These are phyloP conservation scores for Erethizon dorsatum DNA, from an alignment of 2,797 vertebrate species.

Conservation along the genomic window DNA sequence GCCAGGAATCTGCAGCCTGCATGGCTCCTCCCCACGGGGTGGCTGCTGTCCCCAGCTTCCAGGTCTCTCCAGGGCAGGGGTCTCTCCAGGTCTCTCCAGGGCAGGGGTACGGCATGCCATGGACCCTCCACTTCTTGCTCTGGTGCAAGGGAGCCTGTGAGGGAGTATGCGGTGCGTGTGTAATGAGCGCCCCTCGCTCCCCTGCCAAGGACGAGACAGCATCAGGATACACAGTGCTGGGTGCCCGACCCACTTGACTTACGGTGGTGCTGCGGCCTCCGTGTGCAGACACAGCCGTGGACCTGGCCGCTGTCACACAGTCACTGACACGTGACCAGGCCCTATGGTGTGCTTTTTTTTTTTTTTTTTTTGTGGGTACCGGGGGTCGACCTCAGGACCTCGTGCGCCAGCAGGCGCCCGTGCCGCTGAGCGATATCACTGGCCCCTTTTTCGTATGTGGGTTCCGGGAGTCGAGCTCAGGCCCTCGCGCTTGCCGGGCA, in stretches of 20 bases:
- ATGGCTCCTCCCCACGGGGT: rapidly evolving
- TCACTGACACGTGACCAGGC: background rate
- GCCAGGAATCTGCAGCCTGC: background rate
- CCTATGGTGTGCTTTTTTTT: too few relatives aligned
- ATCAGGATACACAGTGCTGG: background rate
- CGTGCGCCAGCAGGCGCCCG: too few relatives aligned
- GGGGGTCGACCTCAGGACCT: too few relatives aligned
- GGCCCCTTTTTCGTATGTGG: too few relatives aligned
- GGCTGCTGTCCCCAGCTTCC: background rate
- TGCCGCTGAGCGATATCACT: too few relatives aligned
- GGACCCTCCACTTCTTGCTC: background rate
- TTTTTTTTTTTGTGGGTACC: too few relatives aligned
- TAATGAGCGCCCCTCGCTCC: too few relatives aligned
- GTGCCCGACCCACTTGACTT: background rate
- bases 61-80: background rate
- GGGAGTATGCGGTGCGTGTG: rapidly evolving
- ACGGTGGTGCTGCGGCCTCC: too few relatives aligned
- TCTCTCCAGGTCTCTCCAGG: background rate
- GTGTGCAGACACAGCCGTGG: background rate
- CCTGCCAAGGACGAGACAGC: background rate
- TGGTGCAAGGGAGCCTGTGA: background rate
- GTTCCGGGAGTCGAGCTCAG: too few relatives aligned
- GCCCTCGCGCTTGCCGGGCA: too few relatives aligned
- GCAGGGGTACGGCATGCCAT: background rate
- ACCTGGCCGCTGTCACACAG: background rate